These are phyloP conservation scores for Clivina fossor DNA, from an alignment of 2,888 invertebrate species.

Conservation along the genomic window DNA sequence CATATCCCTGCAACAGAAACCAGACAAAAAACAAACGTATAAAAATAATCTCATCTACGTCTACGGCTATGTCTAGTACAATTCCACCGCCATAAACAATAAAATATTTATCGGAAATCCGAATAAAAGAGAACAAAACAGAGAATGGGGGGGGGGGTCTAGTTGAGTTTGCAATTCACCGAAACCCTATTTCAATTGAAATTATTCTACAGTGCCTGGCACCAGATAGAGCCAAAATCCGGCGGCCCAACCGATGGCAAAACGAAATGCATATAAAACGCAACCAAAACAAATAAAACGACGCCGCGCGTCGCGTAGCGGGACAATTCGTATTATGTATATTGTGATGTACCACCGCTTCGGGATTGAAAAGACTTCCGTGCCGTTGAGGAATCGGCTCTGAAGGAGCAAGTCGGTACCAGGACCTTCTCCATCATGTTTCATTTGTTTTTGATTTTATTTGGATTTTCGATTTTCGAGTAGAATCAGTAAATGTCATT, in stretches of 20 bases:
- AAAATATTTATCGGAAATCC: too few species aligned
- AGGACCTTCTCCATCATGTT: too few species aligned
- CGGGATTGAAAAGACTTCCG: slow-evolving; percentile 25
- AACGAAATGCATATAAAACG: background rate
- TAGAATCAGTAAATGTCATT: too few species aligned
- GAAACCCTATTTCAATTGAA: slow-evolving; percentile 23
- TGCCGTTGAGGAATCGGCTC: slow-evolving; percentile 20
- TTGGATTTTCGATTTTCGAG: too few species aligned
- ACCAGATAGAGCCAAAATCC: slow-evolving; percentile 7
- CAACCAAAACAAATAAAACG: slow-evolving; percentile 22
- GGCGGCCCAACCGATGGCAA: background rate
- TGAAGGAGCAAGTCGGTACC: slow-evolving; percentile 3
- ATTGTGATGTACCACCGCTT: slow-evolving; percentile 13
- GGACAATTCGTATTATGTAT: slow-evolving; percentile 27
- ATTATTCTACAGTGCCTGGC: slow-evolving; percentile 30
- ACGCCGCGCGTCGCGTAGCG: too few species aligned
- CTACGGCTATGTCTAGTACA: too few species aligned
- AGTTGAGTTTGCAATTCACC: background rate
- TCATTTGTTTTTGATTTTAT: too few species aligned
- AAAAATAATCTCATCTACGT: too few species aligned
- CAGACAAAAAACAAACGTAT: too few species aligned
- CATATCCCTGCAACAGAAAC: slow-evolving; percentile 84
- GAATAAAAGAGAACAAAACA: too few species aligned
- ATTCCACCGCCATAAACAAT: too few species aligned
- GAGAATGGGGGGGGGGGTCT: too few species aligned